Percentiles rank a stretch among this genome's conserved stretches.
phyloP scores from a whole-genome alignment of 2,113 vertebrate species.

The Gorsachius goisagi region DNA sequence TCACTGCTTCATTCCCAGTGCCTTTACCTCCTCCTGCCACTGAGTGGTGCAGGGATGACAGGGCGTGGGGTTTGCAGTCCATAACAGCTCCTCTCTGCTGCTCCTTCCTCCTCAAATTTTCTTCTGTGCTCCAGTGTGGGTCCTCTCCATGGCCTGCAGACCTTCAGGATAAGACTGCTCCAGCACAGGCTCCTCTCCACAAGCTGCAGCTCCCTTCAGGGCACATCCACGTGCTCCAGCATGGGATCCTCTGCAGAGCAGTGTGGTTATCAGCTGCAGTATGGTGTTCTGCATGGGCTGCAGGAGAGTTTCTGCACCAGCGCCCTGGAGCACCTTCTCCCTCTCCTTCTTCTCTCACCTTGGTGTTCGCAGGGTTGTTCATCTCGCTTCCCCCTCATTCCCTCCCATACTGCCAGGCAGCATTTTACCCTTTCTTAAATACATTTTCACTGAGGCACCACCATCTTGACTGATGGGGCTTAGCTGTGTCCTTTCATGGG shows the following conservation, averaged over 20 bases:
- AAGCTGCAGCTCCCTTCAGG: not conserved
- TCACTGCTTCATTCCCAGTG: not conserved
- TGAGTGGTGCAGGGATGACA: fast-evolving
- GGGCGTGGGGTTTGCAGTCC: not conserved
- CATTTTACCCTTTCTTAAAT: not conserved
- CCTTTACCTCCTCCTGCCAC: not conserved
- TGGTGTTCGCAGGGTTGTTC: not conserved
- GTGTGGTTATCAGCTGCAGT: not conserved
- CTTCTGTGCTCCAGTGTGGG: fast-evolving
- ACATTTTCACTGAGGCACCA: not conserved
- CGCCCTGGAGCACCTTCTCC: not conserved
- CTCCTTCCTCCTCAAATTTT: not conserved
- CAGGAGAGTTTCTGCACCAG: not conserved
- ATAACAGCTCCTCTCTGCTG: not conserved
- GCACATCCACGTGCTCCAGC: not conserved
- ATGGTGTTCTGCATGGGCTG: not conserved
- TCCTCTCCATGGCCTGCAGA: not conserved
- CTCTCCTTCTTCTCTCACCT: not conserved
- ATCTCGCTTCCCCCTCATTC: not conserved
- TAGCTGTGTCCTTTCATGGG: not conserved
- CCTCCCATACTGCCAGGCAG: not conserved
- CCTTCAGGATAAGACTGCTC: not conserved
- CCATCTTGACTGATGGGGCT: not conserved
- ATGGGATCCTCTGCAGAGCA: no score
- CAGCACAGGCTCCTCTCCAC: fast-evolving